Base-by-base conservation (phyloP, 2,113 vertebrate species). In the Anser cygnoides region DNA sequence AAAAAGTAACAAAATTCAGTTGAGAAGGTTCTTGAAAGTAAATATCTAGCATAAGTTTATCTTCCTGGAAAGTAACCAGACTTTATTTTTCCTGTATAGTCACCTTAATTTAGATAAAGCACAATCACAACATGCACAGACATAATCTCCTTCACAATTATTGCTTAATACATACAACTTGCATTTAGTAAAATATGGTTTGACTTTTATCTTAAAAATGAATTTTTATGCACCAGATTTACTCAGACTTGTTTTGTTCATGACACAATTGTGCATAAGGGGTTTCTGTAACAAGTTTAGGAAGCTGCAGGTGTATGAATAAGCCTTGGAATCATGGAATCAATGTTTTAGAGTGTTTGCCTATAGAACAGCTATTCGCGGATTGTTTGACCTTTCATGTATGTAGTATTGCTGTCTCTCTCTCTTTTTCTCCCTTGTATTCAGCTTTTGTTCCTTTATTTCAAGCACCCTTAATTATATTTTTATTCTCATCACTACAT, bases 371-470 rank as follows among this genome's bases (percentile, higher is more conserved):
- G 25, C 35, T 88, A 49, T 93, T 90, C 84, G 52, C 29, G 54
- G 52, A 49, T 93, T 95, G 14, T 84, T 65, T 90, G 79, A 81
- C 52, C 73, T 71, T 61, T 90, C 65, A 35, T 65, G 93, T 61
- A 58, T 86, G 52, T 76, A 66, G 31, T 76, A 31, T 76, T 89
- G 22, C 77, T 84, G 52, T 72, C 74, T 87, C 81, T 87, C 0
- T 84, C 39, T 85, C 49, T 80, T 88, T 77, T 94, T 63, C 44
- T 86, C 12, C 29, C 67, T 74, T 46, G 9, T 84, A 4, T 26
- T 81, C 80, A 82, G 83, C 79, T 90, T 95, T 92, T 96, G 21
- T 95, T 97, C 73, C 70, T 89, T 81, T 92, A 84, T 95, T 96
- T 96, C 84, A 91, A 49, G 81, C 54, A 79, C 12, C 4, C 50